Percentiles rank a stretch among this genome's conserved stretches.
These are phyloP conservation scores for Sinocyclocheilus grahami DNA, from an alignment of 2,113 vertebrate genomes.

Conservation along the genomic window DNA sequence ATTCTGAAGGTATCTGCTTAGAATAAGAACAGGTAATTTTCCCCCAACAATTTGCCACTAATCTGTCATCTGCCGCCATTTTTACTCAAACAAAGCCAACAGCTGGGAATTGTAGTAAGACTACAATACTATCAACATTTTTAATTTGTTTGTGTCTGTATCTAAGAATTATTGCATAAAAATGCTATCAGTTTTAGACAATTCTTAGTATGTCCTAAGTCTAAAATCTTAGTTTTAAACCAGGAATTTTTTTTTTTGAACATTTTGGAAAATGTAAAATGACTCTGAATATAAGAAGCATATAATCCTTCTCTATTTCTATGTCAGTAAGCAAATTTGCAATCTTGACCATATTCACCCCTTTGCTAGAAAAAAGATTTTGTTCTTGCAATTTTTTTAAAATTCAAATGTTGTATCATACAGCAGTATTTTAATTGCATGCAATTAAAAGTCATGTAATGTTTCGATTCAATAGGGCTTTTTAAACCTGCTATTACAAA, in stretches of 20 bases:
- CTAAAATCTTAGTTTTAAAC: neutral
- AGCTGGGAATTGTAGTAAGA: conserved; percentile 39
- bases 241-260: neutral
- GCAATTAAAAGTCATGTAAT: conserved; percentile 32
- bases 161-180: neutral
- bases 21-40: conserved; percentile 69
- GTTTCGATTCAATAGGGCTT: conserved; percentile 15
- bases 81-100: conserved; percentile 53
- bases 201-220: neutral
- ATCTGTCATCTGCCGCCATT: conserved; percentile 53
- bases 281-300: neutral
- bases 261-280: neutral
- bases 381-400: neutral
- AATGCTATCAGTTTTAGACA: neutral
- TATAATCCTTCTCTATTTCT: neutral
- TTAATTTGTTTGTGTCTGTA: neutral
- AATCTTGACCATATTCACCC: neutral
- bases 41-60: conserved; percentile 42
- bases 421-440: conserved; percentile 28
- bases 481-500: conserved; percentile 39
- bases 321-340: neutral
- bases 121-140: neutral
- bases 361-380: neutral
- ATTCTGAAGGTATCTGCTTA: conserved; percentile 70
- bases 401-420: neutral